Evolutionary conservation across 2,797 vertebrate genomes (phyloP), one percentile per base, ranked within the genome.

Genomic region (Pipistrellus pygmaeus): DNA sequence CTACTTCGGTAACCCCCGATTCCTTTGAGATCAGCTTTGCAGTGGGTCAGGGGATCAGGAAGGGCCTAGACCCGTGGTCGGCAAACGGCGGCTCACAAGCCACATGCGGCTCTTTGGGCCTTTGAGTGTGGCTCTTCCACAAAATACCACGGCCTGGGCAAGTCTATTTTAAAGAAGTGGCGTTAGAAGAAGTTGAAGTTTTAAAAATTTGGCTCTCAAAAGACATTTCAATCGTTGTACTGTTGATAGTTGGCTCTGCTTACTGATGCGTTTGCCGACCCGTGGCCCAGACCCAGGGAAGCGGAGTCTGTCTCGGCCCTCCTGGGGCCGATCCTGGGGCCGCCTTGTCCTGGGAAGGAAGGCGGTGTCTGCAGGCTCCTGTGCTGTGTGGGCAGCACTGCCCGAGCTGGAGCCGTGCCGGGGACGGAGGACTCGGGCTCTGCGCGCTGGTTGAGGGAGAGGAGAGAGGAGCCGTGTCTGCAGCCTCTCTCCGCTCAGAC

Each of bases 31-130:
- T 51, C 0, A 1, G 15, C 38, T 72, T 57, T 30, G 17, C 0
- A 9, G 1, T 21, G 25, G 38, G 7, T 14, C 10, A 0, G 75
- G 8, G 35, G 38, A 32, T 23, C 35, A 3, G 0, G 9, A 73
- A 35, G 14, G 9, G 17, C 72, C 35, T 25, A 64, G 20, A 23
- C 41, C 81, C 21, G 18, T 51, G 17, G 51, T 51, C 5, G 17
- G 51, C 51, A 51, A 51, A 51, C 51, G 6, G 51, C 51, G 17
- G 51, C 51, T 51, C 17, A 2, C 51, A 17, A 51, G 5, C 51
- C 51, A 17, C 6, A 51, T 18, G 51, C 5, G 51, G 51, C 17
- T 51, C 51, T 18, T 51, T 18, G 51, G 51, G 5, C 51, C 15
- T 5, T 51, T 51, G 51, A 51, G 51, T 51, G 17, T 51, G 51